These are phyloP conservation scores for Drosophila tropicalis DNA, from an alignment of 1,140 invertebrate species.

Conservation along the genomic window DNA sequence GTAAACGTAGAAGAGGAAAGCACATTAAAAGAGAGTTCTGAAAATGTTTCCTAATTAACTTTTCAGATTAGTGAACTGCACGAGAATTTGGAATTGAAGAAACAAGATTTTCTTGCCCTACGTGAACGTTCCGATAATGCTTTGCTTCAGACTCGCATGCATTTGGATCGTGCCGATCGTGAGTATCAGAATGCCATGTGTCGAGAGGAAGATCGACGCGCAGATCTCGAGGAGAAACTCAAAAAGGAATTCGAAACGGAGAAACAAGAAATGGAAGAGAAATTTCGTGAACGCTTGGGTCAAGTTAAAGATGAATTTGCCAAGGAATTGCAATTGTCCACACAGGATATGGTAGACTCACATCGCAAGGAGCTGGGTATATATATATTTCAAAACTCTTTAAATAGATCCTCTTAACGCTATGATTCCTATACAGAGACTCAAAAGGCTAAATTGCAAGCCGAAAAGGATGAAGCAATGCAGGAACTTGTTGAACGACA, in stretches of 20 bases:
- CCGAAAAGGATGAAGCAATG: constrained; percentile 85
- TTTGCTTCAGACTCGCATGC: constrained; percentile 80
- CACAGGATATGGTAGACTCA: constrained; percentile 85
- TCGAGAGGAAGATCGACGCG: constrained; percentile 84
- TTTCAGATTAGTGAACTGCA: constrained; percentile 85
- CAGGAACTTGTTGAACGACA: constrained; percentile 84
- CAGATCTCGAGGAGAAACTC: constrained; percentile 61
- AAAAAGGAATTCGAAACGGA: constrained; percentile 73
- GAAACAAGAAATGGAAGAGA: constrained; percentile 80
- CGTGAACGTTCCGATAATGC: constrained; percentile 76
- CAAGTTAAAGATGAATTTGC: constrained; percentile 82
- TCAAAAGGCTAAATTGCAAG: constrained; percentile 84
- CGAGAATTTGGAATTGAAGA: constrained; percentile 84
- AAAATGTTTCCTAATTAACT: too few relatives aligned
- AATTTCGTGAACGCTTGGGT: constrained; percentile 73
- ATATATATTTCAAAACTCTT: too few relatives aligned
- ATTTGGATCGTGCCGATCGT: constrained; percentile 80
- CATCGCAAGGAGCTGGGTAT: constrained; percentile 86
- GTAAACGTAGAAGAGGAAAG: constrained; percentile 83
- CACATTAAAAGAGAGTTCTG: too few relatives aligned
- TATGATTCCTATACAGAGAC: constrained; percentile 74
- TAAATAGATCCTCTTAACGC: neutral
- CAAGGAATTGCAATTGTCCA: constrained; percentile 72
- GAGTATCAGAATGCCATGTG: constrained; percentile 85
- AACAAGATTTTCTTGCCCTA: constrained; percentile 81